Percentiles rank a stretch among this genome's conserved stretches.
phyloP scores from a whole-genome alignment of 2,113 vertebrate genomes.

The Callionymus lyra region DNA sequence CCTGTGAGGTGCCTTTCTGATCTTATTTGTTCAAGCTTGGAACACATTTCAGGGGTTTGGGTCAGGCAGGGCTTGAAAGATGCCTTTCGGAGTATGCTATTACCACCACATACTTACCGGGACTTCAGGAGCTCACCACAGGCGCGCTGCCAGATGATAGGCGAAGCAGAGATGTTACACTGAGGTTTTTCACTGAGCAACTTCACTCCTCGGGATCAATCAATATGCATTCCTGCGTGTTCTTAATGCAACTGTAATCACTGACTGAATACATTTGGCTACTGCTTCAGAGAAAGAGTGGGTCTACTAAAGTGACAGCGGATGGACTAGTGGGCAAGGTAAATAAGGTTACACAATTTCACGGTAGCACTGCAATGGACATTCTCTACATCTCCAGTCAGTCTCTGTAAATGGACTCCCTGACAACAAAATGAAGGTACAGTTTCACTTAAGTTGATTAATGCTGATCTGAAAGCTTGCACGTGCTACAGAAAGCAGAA shows the following conservation, averaged over 20 bases:
- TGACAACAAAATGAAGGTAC: constrained; percentile 37
- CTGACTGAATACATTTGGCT: constrained; percentile 54
- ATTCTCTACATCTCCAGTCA: constrained; percentile 33
- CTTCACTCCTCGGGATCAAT: constrained; percentile 53
- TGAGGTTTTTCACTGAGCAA: constrained; percentile 50
- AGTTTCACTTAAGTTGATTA: constrained; percentile 49
- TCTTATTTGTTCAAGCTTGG: constrained; percentile 63
- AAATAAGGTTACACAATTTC: constrained; percentile 52
- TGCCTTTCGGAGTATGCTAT: constrained; percentile 67
- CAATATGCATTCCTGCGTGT: constrained; percentile 64
- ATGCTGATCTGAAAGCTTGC: constrained; percentile 18
- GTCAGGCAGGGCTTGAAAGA: constrained; percentile 39
- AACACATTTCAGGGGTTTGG: constrained; percentile 55
- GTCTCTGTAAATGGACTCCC: constrained; percentile 48
- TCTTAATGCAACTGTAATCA: constrained; percentile 68
- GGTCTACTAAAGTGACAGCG: constrained; percentile 51
- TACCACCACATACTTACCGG: constrained; percentile 71
- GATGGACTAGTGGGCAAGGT: constrained; percentile 27
- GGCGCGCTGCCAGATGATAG: constrained; percentile 55
- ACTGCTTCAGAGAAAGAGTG: constrained; percentile 14
- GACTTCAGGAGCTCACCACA: constrained; percentile 63
- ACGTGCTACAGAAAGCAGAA: constrained; percentile 13
- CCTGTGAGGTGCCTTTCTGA: constrained; percentile 39
- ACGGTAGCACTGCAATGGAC: constrained; percentile 21
- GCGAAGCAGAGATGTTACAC: constrained; percentile 47